phyloP scores from a whole-genome alignment of 2,888 invertebrate species.

The Rotaria socialis region DNA sequence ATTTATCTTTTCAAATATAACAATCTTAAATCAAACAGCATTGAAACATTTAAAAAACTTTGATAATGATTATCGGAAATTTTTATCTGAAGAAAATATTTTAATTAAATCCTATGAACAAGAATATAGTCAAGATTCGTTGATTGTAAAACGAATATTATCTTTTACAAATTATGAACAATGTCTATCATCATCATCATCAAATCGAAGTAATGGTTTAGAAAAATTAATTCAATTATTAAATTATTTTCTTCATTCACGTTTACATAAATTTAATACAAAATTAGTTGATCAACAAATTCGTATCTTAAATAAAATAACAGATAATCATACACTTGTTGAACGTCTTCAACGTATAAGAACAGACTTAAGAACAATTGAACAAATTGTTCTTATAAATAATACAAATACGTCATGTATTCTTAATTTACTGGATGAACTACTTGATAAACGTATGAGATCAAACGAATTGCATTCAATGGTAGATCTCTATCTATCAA shows the following conservation, averaged over 20 bases:
- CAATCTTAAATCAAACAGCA: not conserved
- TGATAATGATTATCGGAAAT: not conserved
- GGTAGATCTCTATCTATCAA: not conserved
- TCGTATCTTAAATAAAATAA: not conserved
- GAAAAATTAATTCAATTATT: not conserved
- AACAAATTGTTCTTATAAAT: not conserved
- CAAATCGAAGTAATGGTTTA: not conserved
- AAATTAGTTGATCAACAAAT: not conserved
- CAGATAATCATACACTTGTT: not conserved
- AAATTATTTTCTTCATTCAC: not conserved
- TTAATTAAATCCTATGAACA: not conserved
- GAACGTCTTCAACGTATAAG: not conserved
- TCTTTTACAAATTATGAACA: not conserved
- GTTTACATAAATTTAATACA: not conserved
- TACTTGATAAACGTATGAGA: not conserved
- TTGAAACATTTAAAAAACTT: not conserved
- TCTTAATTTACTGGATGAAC: not conserved
- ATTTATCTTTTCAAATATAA: not conserved
- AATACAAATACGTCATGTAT: not conserved
- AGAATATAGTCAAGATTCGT: not conserved
- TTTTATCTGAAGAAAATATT: not conserved
- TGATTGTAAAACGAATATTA: not conserved
- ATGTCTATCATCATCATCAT: not conserved
- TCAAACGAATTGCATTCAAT: not conserved
- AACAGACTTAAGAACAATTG: not conserved